Conservation (phyloP, 1,140 invertebrate genomes). For the Heliconius nattereri region DNA sequence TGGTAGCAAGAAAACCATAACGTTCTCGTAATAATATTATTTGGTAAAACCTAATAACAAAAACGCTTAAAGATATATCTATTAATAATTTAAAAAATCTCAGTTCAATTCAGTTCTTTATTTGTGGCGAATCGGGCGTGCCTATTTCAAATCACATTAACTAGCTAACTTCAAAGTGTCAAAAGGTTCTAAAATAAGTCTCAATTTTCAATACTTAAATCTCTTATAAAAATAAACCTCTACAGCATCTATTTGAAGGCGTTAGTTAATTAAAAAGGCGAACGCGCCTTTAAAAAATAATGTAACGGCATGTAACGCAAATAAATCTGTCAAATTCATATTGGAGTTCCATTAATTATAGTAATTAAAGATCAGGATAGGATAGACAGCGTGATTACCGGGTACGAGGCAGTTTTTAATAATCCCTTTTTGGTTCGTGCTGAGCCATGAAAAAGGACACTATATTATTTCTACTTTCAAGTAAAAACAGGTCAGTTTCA, state of each 20-base stretch:
- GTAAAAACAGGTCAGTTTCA: background rate
- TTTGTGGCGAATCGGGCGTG: too few relatives aligned
- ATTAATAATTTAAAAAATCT: too few relatives aligned
- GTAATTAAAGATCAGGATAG: conserved; percentile 38
- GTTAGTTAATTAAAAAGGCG: background rate
- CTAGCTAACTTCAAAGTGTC: too few relatives aligned
- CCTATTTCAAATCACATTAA: too few relatives aligned
- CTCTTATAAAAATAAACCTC: background rate
- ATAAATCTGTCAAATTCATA: conserved; percentile 32
- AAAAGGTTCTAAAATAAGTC: too few relatives aligned
- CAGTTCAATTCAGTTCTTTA: too few relatives aligned
- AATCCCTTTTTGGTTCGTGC: background rate
- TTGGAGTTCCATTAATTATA: conserved; percentile 38
- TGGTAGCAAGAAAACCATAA: too few relatives aligned
- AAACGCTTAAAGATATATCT: too few relatives aligned
- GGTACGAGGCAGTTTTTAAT: conserved; percentile 27
- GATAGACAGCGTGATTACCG: conserved; percentile 36
- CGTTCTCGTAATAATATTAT: too few relatives aligned
- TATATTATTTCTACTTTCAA: background rate
- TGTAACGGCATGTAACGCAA: background rate
- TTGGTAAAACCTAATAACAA: too few relatives aligned
- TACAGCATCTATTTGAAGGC: background rate
- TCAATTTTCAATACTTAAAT: background rate
- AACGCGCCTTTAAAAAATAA: background rate
- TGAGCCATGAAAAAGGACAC: background rate